phyloP scores from a whole-genome alignment of 2,113 vertebrate genomes.

The Scartelaos histophorus region DNA sequence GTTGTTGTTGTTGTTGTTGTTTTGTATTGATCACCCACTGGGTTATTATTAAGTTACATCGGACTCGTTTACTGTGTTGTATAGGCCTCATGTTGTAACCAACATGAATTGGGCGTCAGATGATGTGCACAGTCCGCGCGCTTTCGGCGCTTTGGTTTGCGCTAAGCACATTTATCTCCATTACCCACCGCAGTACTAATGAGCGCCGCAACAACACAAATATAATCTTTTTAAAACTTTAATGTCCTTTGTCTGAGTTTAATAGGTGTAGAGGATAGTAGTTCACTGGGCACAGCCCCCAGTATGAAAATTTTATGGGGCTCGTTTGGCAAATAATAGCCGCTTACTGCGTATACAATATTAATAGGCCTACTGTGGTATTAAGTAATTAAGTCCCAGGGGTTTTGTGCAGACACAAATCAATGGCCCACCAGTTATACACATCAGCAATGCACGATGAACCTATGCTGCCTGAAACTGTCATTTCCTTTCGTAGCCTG shows the following conservation, averaged over 20 bases:
- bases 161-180: not conserved
- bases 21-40: too few species aligned
- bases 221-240: not conserved
- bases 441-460: not conserved
- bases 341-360: constrained; percentile 67
- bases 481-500: too few species aligned
- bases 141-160: not conserved
- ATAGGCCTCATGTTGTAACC: too few species aligned
- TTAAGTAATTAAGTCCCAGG: constrained; percentile 74
- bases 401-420: constrained; percentile 60
- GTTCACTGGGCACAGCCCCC: not conserved
- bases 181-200: not conserved
- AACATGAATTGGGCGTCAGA: too few species aligned
- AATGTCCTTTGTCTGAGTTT: not conserved
- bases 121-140: too few species aligned
- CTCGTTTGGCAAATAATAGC: constrained; percentile 66
- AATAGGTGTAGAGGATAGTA: constrained; percentile 8
- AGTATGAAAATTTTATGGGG: constrained; percentile 73
- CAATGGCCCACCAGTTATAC: constrained; percentile 44
- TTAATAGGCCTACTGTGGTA: constrained; percentile 68
- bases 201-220: not conserved
- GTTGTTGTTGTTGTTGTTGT: too few species aligned
- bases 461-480: not conserved
- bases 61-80: too few species aligned
- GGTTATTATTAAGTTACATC: too few species aligned